Evolutionary conservation across 2,888 invertebrate genomes (phyloP), one percentile per base, ranked within the genome.

Genomic region (Ophion ellenae): DNA sequence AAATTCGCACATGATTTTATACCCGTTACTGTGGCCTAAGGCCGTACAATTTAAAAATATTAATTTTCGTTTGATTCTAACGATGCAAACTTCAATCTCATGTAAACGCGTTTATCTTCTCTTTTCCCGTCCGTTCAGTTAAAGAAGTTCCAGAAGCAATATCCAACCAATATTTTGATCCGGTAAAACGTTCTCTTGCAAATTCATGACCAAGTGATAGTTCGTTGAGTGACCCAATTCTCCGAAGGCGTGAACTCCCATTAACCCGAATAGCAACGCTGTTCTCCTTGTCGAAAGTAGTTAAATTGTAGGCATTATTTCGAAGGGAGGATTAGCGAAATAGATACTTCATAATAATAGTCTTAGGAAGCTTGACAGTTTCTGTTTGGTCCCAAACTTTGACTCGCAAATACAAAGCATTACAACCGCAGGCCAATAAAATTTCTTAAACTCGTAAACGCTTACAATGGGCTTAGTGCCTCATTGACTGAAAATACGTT

Each of bases 181-280:
- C 11, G 71, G 20, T 36, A 53, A 57, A 73, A 28, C 59, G 59
- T 32, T 47, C 10, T 69, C 20, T 69, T 14, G 67, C 67, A 28
- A 70, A 78, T 78, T 59, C 24, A 47, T 53, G 36, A 70, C 14
- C 24, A 47, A 59, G 79, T 59, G 59, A 47, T 71, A 36, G 32
- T 17, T 59, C 64, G 47, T 61, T 11, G 75, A 64, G 71, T 71
- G 76, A 84, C 76, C 76, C 24, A 66, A 76, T 85, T 85, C 45
- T 14, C 11, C 32, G 28, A 53, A 75, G 67, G 57, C 67, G 61
- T 76, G 59, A 76, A 71, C 83, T 80, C 53, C 9, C 66, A 59
- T 75, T 79, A 74, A 78, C 75, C 75, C 64, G 24, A 75, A 71
- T 71, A 59, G 14, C 47, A 24, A 9, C 36, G 67, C n/a, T 2